Base-by-base conservation (phyloP, 2,797 vertebrate genomes). In the Cirrhinus mrigala region DNA sequence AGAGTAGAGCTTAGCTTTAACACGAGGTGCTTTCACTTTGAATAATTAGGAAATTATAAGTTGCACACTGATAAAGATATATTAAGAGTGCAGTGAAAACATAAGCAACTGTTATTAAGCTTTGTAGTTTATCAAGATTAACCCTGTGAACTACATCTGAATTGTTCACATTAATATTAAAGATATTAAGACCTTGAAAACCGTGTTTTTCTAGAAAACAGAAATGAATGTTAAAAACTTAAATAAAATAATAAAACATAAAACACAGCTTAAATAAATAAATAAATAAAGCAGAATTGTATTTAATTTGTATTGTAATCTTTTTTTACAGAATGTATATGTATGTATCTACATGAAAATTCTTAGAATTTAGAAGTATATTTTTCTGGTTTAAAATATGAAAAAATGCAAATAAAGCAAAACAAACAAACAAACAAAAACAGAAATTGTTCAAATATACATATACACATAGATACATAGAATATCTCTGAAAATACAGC, bases 1-100 rank as follows among this genome's bases (percentile, higher is more conserved):
- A 62, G 50, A 40, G 22, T 24, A 12, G 48, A 46, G 66, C 48
- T 64, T 46, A 83, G 29, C 69, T 82, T 74, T 73, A 85, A 82
- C 79, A 52, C 22, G 44, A 79, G 81, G 58, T 29, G n/a, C 69
- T 50, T 69, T 74, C 24, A 50, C 37, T 78, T 70, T 37, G 20
- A n/a, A 80, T 52, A 68, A 80, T 52, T 68, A 10, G 27, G 68
- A 68, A 80, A 80, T 52, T 29, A n/a, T 68, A 80, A 48, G 44
- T 29, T 66, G 20, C 62, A 80, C 14, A 60, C 22, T 24, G 75
- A 60, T 24, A 18, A 78, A 44, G 1, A 60, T 44, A 10, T 58
- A n/a, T 58, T 33, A 44, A 29, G 54, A 3, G 48, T 12, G 9
- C 48, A 27, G 4, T 29, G 48, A 29, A 54, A 75, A 75, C 54